phyloP scores from a whole-genome alignment of 64 coral and sea anemone genomes.

The Montipora sp. region DNA sequence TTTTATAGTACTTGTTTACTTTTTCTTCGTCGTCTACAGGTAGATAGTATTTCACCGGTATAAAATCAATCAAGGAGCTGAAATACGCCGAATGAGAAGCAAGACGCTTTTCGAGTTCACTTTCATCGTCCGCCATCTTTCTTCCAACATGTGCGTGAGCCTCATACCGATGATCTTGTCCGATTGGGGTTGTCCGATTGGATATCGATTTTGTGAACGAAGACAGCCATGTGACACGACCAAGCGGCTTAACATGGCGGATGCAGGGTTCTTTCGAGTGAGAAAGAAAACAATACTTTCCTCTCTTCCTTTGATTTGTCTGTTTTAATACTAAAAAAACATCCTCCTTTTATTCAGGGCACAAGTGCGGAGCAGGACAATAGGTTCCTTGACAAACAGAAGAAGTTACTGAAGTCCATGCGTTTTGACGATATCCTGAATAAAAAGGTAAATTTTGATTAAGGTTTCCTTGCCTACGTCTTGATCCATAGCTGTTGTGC shows the following conservation, averaged over 20 bases:
- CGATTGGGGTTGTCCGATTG: conserved; percentile 23
- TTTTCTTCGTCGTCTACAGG: conserved; percentile 83
- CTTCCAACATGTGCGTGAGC: conserved; percentile 65
- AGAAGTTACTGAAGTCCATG: conserved; percentile 97
- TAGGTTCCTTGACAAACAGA: conserved; percentile 97
- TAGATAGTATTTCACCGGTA: conserved; percentile 88
- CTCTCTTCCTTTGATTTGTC: not conserved
- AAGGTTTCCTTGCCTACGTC: not conserved
- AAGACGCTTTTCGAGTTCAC: conserved; percentile 73
- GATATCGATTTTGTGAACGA: conserved; percentile 5
- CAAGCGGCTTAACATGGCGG: conserved; percentile 82
- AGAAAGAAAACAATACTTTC: conserved; percentile 1
- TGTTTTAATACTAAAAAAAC: not conserved
- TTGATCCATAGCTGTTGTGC: not conserved
- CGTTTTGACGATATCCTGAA: conserved; percentile 90
- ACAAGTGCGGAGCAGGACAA: conserved; percentile 99
- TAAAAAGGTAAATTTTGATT: conserved; percentile 73
- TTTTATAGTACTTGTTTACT: conserved; percentile 85
- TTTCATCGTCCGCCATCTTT: conserved; percentile 89
- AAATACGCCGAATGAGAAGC: conserved; percentile 90
- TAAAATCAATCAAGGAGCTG: conserved; percentile 84
- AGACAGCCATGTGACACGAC: conserved; percentile 40
- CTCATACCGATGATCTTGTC: conserved; percentile 20
- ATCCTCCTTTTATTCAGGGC: conserved; percentile 62
- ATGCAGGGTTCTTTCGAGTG: conserved; percentile 98